Conservation (phyloP, 2,797 vertebrate species). For the Monodelphis domestica region DNA sequence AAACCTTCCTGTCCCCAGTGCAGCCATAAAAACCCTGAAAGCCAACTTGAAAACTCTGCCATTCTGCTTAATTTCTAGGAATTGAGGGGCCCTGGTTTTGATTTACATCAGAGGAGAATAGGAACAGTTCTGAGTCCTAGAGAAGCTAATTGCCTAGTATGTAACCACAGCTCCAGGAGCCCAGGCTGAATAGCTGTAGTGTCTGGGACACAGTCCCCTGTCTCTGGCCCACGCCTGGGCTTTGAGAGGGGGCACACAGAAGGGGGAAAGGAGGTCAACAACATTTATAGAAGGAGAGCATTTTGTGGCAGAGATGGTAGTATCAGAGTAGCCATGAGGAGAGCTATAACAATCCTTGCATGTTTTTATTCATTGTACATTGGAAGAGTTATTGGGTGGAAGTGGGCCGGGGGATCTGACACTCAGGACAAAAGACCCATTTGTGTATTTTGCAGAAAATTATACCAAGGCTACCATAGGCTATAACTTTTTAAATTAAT, state of each 20-base stretch:
- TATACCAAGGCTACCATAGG: background rate
- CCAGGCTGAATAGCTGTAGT: background rate
- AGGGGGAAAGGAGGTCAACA: background rate
- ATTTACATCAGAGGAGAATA: background rate
- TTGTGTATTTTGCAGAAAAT: background rate
- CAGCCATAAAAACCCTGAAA: background rate
- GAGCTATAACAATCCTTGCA: background rate
- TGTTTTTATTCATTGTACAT: background rate
- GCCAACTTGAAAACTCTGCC: constrained; percentile 1
- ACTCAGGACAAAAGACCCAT: background rate
- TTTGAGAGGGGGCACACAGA: background rate
- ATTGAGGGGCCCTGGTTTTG: background rate
- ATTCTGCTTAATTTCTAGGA: background rate
- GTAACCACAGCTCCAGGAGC: background rate
- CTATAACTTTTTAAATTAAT: background rate
- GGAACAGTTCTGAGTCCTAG: background rate
- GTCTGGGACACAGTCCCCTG: background rate
- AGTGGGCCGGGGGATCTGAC: background rate
- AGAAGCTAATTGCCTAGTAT: background rate
- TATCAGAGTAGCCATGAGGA: background rate
- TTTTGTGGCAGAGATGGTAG: background rate
- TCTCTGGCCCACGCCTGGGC: background rate
- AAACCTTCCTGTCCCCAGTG: background rate
- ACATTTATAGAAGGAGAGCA: background rate
- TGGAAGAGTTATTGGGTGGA: background rate